Evolutionary conservation across 2,113 vertebrate species (phyloP).

Genomic region (Ochotona princeps): DNA sequence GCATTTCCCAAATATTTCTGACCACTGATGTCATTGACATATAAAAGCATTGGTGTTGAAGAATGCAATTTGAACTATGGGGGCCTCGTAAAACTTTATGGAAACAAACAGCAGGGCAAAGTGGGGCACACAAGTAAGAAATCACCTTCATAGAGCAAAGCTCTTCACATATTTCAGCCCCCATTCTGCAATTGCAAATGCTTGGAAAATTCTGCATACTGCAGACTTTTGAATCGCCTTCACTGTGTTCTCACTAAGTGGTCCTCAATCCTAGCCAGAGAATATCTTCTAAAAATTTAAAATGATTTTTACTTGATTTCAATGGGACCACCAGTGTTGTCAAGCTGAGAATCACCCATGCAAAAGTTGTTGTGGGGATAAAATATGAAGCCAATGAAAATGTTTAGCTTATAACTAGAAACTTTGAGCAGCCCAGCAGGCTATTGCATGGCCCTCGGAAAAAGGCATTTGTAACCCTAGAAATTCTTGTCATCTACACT

Average conservation of each 20-base stretch:
- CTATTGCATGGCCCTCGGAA: not conserved
- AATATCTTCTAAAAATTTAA: not conserved
- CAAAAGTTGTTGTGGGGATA: not conserved
- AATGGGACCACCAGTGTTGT: not conserved
- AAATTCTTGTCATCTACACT: conserved; percentile 63
- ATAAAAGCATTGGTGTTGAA: not conserved
- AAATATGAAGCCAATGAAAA: conserved; percentile 20
- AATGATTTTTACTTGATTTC: not conserved
- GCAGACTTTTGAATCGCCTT: not conserved
- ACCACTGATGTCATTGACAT: not conserved
- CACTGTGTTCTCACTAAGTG: not conserved
- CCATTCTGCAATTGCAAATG: not conserved
- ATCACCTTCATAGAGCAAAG: not conserved
- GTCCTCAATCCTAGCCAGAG: not conserved
- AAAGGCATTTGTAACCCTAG: conserved; percentile 33
- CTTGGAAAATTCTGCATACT: not conserved
- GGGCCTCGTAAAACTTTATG: not conserved
- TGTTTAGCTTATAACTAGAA: not conserved
- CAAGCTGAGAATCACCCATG: not conserved
- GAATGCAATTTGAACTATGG: not conserved
- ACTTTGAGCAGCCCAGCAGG: not conserved
- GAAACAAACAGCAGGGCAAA: not conserved
- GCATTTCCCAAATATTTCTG: conserved; percentile 1
- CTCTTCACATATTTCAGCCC: not conserved
- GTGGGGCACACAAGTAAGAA: not conserved